phyloP scores from a whole-genome alignment of 2,888 invertebrate species.

The Protophormia terraenovae region DNA sequence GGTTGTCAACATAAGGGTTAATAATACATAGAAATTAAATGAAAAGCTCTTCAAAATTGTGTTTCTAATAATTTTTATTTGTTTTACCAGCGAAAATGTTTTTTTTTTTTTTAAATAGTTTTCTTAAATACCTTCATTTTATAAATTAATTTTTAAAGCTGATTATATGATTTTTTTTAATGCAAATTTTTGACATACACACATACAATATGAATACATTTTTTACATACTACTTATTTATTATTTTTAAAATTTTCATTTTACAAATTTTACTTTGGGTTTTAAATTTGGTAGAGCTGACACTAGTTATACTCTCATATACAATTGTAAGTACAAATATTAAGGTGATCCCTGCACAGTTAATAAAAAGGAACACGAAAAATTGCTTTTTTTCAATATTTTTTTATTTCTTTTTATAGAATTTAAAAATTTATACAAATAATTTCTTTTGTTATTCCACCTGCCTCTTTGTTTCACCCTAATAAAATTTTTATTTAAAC shows the following conservation, averaged over 20 bases:
- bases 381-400: too few species aligned
- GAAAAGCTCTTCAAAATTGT: too few species aligned
- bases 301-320: background rate
- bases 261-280: conserved; percentile 35
- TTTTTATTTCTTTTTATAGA: too few species aligned
- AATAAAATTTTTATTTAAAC: background rate
- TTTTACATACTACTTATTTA: background rate
- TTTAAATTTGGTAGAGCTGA: background rate
- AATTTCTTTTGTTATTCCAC: too few species aligned
- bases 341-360: background rate
- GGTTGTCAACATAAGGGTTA: too few species aligned
- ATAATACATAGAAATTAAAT: too few species aligned
- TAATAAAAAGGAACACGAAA: too few species aligned
- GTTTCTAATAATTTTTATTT: too few species aligned
- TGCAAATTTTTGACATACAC: background rate
- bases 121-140: background rate
- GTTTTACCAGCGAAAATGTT: too few species aligned
- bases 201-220: background rate
- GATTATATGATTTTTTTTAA: background rate
- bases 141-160: background rate
- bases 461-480: background rate
- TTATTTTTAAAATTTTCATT: conserved; percentile 16
- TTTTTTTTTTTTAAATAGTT: background rate
- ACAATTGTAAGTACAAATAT: background rate
- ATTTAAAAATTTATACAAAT: too few species aligned